Evolutionary conservation across 2,888 invertebrate species (phyloP).

Genomic region (Petrolisthes manimaculis): DNA sequence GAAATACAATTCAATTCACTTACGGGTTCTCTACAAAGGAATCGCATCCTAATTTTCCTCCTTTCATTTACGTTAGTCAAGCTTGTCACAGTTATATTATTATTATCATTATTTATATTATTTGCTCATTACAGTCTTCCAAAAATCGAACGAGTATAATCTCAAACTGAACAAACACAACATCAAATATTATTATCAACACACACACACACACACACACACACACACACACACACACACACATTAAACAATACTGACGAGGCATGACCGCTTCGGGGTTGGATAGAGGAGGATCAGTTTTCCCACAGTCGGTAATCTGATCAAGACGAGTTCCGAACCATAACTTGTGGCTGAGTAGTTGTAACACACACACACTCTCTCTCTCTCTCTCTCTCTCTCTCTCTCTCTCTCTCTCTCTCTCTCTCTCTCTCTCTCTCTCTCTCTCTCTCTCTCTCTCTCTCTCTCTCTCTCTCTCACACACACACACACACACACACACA

Average conservation of each 20-base stretch:
- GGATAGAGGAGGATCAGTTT: slow-evolving; percentile 12
- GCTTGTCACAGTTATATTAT: no score
- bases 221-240: slow-evolving; percentile 26
- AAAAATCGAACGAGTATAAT: no score
- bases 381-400: background rate
- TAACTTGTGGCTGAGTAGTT: background rate
- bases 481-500: no score
- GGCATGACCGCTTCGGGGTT: background rate
- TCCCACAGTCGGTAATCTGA: background rate
- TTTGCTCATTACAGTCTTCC: no score
- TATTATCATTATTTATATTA: no score
- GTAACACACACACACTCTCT: background rate
- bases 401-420: background rate
- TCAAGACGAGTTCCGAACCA: background rate
- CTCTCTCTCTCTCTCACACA: no score
- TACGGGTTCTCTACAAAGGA: no score
- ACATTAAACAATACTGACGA: background rate
- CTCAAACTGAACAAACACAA: no score
- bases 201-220: slow-evolving; percentile 11
- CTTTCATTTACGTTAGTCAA: no score
- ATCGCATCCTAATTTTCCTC: no score
- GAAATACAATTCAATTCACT: no score
- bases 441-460: background rate
- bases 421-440: background rate
- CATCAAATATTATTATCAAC: no score